Evolutionary conservation across 2,797 vertebrate species (phyloP).

Genomic region (Anomalospiza imberbis): DNA sequence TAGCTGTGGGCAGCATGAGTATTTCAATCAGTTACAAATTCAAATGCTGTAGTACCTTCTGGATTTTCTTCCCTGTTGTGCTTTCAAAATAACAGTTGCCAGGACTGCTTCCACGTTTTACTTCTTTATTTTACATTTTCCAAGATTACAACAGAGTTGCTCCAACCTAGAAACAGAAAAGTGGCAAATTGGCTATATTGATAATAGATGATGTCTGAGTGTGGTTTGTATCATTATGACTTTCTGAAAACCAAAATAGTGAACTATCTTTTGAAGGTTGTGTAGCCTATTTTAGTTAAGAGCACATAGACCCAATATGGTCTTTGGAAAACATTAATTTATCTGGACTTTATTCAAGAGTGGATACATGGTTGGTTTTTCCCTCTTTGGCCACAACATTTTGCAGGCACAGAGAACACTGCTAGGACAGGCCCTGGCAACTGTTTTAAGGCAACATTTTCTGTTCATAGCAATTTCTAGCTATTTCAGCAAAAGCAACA

Average conservation of each 20-base stretch:
- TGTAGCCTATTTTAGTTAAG: background rate
- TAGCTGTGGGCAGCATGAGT: rapidly evolving
- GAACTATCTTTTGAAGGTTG: background rate
- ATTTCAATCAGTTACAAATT: background rate
- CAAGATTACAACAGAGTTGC: background rate
- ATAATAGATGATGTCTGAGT: background rate
- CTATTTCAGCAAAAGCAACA: background rate
- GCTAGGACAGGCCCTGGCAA: background rate
- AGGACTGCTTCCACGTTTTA: background rate
- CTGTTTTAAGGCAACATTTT: background rate
- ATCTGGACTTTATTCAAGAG: background rate
- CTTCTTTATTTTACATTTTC: background rate
- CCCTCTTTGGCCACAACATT: background rate
- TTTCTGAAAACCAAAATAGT: background rate
- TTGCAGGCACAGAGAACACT: background rate
- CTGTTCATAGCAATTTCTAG: background rate
- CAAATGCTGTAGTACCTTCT: background rate
- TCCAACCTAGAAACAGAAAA: background rate
- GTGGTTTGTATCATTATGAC: background rate
- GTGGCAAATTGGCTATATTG: background rate
- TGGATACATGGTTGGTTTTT: background rate
- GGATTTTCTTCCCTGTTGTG: no score
- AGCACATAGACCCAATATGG: background rate
- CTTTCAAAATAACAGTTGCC: background rate
- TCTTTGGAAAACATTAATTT: background rate